Evolutionary conservation across 1,140 invertebrate species (phyloP), one percentile per base, ranked within the genome.

Genomic region (Sinonovacula constricta): DNA sequence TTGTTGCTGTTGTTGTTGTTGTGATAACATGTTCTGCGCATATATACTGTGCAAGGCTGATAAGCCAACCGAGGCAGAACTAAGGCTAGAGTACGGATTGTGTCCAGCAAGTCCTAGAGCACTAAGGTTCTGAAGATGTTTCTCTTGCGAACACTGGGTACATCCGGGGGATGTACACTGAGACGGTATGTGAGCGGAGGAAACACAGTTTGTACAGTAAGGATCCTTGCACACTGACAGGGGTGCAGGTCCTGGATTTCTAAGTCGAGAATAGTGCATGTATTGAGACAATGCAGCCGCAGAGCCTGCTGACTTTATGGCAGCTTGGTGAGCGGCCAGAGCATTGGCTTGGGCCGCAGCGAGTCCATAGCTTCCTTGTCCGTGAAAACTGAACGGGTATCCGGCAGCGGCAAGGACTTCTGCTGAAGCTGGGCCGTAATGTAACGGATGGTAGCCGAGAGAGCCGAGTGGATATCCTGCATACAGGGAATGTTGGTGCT

Each of bases 161-260:
- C 97, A 98, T 12, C 97, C 97, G 72, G 95, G 95, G 18, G 95
- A 95, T 15, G 96, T 97, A 90, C 97, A 98, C 0, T 95, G 93
- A 30, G 94, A 88, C 81, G 90, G 79, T 86, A 88, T 89, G 54
- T 87, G 95, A 83, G 94, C 96, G 79, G 95, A 97, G 87, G 96
- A 95, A 83, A 97, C 96, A 89, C 97, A 98, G 49, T 96, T 96
- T 3, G 95, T 96, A 91, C 97, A 98, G 85, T 97, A 98, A 10
- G 97, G 97, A 89, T 98, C 97, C 90, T 97, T 96, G 92, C 97
- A 99, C 5, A 98, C 95, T 1, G 97, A 96, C 0, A 98, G 95
- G 1, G 95, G 96, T 54, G 96, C 96, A 10, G 95, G 94, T n/a
- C n/a, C n/a, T 0, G 96, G 95, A 0, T 96, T 97, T 92, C 98